Evolutionary conservation across 2,113 vertebrate species (phyloP).

Genomic region (Eleginops maclovinus): DNA sequence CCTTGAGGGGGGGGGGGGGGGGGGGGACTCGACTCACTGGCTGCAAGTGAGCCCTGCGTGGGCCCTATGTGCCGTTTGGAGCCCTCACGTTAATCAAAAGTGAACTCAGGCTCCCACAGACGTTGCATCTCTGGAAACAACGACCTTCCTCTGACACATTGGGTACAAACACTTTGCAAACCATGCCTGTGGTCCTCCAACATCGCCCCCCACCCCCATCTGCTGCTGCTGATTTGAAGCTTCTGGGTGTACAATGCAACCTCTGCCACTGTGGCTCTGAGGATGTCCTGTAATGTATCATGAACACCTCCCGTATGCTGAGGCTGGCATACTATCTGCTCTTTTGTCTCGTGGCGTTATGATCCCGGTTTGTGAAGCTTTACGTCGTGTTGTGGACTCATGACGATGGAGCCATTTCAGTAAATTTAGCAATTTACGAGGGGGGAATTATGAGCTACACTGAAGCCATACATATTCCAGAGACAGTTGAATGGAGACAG

Average conservation of each 20-base stretch:
- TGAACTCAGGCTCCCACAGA: slow-evolving; percentile 43
- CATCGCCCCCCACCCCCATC: not conserved
- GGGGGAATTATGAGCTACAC: slow-evolving; percentile 20
- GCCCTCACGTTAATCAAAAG: slow-evolving; percentile 52
- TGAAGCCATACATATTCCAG: slow-evolving; percentile 35
- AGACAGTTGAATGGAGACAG: slow-evolving; percentile 5
- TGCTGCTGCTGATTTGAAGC: slow-evolving; percentile 44
- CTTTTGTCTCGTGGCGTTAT: no score
- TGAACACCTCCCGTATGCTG: no score
- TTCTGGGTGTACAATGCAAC: slow-evolving; percentile 4
- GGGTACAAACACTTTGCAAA: slow-evolving; percentile 45
- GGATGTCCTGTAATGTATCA: not conserved
- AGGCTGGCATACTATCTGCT: no score
- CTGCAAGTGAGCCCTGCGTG: slow-evolving; percentile 21
- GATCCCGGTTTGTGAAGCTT: slow-evolving; percentile 1
- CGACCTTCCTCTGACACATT: slow-evolving; percentile 66
- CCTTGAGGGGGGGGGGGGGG: slow-evolving; percentile 69
- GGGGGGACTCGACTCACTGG: slow-evolving; percentile 49
- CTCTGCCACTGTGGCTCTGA: slow-evolving; percentile 10
- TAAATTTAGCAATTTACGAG: slow-evolving; percentile 35
- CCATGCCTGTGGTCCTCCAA: slow-evolving; percentile 19
- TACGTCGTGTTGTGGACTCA: slow-evolving; percentile 34
- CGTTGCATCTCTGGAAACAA: slow-evolving; percentile 35
- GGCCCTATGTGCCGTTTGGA: slow-evolving; percentile 25
- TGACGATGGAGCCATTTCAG: slow-evolving; percentile 11